Conservation (phyloP, 2,797 vertebrate species). For the Leucoraja ocellata region DNA sequence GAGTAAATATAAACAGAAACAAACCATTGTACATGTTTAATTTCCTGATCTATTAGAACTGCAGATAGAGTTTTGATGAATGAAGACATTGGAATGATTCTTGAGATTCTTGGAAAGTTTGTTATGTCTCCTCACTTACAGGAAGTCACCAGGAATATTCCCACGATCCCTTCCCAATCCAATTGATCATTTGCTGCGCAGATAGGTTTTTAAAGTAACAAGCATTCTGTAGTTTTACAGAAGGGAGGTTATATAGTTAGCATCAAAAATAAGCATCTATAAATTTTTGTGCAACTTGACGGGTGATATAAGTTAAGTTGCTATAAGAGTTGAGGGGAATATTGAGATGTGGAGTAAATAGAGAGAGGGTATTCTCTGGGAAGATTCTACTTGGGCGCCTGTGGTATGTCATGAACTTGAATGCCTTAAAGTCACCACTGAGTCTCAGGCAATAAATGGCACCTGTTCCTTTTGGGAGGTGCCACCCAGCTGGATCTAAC, state of each 20-base stretch:
- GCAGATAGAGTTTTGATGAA: too few species aligned
- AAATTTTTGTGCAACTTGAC: not conserved
- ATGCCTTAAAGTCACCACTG: not conserved
- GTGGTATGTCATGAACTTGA: not conserved
- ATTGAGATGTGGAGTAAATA: not conserved
- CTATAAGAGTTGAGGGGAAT: not conserved
- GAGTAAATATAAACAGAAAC: not conserved
- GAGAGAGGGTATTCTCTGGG: not conserved
- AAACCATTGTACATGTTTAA: not conserved
- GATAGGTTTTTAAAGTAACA: too few species aligned
- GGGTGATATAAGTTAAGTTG: not conserved
- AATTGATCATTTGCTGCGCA: not conserved
- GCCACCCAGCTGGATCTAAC: not conserved
- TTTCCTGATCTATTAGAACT: not conserved
- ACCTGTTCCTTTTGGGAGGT: not conserved
- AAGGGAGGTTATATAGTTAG: not conserved
- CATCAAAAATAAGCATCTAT: not conserved
- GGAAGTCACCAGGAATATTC: not conserved
- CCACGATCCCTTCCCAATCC: not conserved
- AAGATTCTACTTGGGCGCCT: not conserved
- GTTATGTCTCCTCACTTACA: not conserved
- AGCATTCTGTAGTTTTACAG: not conserved
- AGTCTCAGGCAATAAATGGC: not conserved
- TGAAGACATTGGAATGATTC: not conserved
- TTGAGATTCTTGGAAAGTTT: not conserved